These are phyloP conservation scores for Penaeus chinensis DNA, from an alignment of 1,140 invertebrate species.

Conservation along the genomic window DNA sequence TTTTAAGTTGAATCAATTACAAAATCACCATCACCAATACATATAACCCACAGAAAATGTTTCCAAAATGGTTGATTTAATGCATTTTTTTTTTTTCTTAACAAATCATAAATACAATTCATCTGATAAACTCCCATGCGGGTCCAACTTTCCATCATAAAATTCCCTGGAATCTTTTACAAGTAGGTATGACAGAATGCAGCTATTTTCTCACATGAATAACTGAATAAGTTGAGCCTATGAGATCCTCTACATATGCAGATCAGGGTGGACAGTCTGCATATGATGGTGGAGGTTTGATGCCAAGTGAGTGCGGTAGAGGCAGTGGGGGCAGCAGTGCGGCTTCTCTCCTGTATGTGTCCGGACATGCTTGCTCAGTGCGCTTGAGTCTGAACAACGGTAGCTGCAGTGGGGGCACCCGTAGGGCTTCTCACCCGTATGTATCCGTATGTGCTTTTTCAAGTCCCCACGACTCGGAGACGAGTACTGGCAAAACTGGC, in stretches of 20 bases:
- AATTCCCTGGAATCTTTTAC: background rate
- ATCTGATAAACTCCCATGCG: too few relatives aligned
- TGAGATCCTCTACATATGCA: background rate
- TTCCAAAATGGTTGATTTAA: too few relatives aligned
- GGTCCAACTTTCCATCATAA: background rate
- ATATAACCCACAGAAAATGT: too few relatives aligned
- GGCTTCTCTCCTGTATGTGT: constrained; percentile 49
- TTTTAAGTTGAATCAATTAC: too few relatives aligned
- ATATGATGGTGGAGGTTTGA: constrained; percentile 47
- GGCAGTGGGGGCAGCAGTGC: constrained; percentile 44
- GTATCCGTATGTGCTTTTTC: constrained; percentile 51
- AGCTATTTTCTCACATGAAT: background rate
- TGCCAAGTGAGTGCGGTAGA: constrained; percentile 43
- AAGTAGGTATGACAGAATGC: background rate
- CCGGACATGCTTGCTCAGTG: constrained; percentile 49
- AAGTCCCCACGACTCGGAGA: constrained; percentile 46
- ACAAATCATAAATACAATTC: too few relatives aligned
- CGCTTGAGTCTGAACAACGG: constrained; percentile 50
- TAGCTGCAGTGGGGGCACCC: constrained; percentile 47
- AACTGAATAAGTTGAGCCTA: background rate
- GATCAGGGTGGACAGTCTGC: constrained; percentile 30
- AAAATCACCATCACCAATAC: too few relatives aligned
- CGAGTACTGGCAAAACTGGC: constrained; percentile 51
- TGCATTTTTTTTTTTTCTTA: too few relatives aligned
- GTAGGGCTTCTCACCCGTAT: constrained; percentile 54